A percentile compares a stretch with the other conserved stretches of the same genome.
Evolutionary conservation across 2,113 vertebrate genomes (phyloP).

Genomic region (Nibea coibor): DNA sequence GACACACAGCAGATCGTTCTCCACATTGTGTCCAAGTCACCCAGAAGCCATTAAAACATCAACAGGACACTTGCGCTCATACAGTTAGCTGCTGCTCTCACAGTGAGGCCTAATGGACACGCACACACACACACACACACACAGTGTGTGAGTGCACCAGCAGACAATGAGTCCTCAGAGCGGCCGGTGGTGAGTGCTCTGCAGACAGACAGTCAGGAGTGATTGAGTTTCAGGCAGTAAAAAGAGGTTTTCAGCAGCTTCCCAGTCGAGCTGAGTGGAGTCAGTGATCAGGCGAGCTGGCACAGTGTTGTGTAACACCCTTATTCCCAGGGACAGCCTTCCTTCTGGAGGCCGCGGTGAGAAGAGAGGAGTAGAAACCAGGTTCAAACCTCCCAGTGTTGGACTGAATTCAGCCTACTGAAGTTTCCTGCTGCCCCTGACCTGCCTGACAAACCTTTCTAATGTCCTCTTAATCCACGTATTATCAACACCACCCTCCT

Average conservation of each 20-base stretch:
- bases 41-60: slow-evolving; percentile 45
- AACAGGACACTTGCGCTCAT: slow-evolving; percentile 31
- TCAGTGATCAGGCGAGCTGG: slow-evolving; percentile 13
- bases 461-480: background rate
- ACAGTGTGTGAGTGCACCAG: too few species aligned
- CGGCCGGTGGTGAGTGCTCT: background rate
- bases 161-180: slow-evolving; percentile 51
- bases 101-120: slow-evolving; percentile 11
- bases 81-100: slow-evolving; percentile 11
- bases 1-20: slow-evolving; percentile 22
- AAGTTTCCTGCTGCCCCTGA: background rate
- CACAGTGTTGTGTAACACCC: background rate
- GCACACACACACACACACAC: slow-evolving; percentile 4
- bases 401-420: background rate
- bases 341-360: background rate
- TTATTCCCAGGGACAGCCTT: background rate
- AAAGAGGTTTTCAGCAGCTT: slow-evolving; percentile 62
- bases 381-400: background rate
- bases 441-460: too few species aligned
- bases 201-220: slow-evolving; percentile 27
- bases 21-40: slow-evolving; percentile 11
- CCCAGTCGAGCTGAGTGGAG: slow-evolving; percentile 11
- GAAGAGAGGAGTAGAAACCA: background rate
- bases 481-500: background rate
- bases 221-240: slow-evolving; percentile 51